phyloP scores from a whole-genome alignment of 2,113 vertebrate species.

The Sturnira hondurensis region DNA sequence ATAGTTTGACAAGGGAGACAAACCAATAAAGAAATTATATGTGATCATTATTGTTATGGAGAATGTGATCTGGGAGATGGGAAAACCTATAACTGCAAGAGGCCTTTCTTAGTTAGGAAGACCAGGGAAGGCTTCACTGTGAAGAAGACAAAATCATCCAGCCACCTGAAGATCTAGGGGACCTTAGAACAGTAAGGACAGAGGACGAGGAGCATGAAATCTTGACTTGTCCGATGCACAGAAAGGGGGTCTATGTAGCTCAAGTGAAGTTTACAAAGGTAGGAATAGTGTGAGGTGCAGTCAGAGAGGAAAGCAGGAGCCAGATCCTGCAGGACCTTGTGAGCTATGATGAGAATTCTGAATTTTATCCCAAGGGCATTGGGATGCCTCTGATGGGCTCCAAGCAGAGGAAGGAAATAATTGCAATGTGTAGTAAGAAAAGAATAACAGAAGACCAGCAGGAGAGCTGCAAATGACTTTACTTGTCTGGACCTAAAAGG shows the following conservation, averaged over 20 bases:
- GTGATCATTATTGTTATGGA: background rate
- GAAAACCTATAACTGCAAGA: background rate
- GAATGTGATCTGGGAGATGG: background rate
- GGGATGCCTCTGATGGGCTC: background rate
- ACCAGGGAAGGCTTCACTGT: background rate
- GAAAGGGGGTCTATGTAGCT: background rate
- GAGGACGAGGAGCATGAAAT: background rate
- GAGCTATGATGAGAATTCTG: background rate
- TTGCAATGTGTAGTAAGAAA: background rate
- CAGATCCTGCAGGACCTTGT: background rate
- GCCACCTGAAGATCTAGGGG: background rate
- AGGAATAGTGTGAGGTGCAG: background rate
- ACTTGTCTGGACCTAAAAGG: slow-evolving; percentile 41
- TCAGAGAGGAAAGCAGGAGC: background rate
- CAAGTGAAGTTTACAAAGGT: background rate
- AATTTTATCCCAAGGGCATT: slow-evolving; percentile 6
- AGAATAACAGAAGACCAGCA: slow-evolving; percentile 23
- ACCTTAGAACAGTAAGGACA: background rate
- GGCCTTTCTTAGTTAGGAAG: background rate
- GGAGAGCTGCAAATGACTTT: slow-evolving; percentile 48
- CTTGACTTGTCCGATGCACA: background rate
- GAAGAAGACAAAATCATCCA: background rate
- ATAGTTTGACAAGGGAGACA: background rate
- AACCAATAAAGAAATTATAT: background rate
- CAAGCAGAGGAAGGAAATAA: background rate